A percentile compares a stretch with the other conserved stretches of the same genome.
Conservation (phyloP, 1,140 invertebrate genomes). For the Gerris buenoi region DNA sequence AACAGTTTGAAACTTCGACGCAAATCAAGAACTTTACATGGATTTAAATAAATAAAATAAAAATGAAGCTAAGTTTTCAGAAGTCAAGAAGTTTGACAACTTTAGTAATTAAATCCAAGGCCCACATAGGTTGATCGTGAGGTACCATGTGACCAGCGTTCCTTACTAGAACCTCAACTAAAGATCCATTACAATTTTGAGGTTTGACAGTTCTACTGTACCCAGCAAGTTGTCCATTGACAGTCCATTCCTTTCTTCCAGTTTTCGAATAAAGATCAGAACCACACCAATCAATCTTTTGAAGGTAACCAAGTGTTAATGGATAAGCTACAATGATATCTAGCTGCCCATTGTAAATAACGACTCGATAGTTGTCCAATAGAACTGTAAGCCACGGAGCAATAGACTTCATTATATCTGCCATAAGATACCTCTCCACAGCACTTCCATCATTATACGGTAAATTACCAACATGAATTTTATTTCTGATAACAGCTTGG, state of each 20-base stretch:
- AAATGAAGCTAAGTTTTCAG: too few relatives aligned
- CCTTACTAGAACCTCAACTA: constrained; percentile 45
- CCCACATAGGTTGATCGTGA: constrained; percentile 44
- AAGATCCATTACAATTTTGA: constrained; percentile 27
- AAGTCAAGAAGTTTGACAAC: not conserved
- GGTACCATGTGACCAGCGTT: constrained; percentile 53
- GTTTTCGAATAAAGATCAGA: constrained; percentile 29
- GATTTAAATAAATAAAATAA: too few relatives aligned
- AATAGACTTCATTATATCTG: constrained; percentile 70
- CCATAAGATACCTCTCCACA: constrained; percentile 50
- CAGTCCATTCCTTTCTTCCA: constrained; percentile 32
- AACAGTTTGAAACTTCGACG: too few relatives aligned
- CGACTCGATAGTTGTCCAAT: constrained; percentile 45
- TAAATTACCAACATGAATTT: constrained; percentile 68
- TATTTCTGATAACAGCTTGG: constrained; percentile 40
- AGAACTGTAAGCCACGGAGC: constrained; percentile 57
- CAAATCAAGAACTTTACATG: too few relatives aligned
- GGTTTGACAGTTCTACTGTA: constrained; percentile 38
- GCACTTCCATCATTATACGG: constrained; percentile 33
- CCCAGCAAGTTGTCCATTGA: constrained; percentile 35
- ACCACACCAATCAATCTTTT: constrained; percentile 32
- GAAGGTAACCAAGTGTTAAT: constrained; percentile 53
- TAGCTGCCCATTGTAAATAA: constrained; percentile 68
- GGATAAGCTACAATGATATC: constrained; percentile 74
- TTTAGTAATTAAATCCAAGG: constrained; percentile 47